Evolutionary conservation across 2,113 vertebrate genomes (phyloP).

Genomic region (Elephantulus edwardii): DNA sequence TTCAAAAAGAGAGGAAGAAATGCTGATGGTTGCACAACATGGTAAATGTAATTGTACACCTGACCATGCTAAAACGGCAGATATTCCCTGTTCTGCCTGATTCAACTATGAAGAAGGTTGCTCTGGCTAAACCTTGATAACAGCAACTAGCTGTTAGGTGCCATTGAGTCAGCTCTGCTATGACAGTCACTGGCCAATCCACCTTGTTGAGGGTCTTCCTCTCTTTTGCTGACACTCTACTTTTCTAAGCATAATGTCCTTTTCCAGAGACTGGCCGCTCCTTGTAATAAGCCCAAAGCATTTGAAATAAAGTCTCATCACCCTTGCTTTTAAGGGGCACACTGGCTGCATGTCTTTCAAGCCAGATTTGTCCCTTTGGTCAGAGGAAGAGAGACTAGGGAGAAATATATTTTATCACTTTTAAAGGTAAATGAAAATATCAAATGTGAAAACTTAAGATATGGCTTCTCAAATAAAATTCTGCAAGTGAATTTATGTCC

Average conservation of each 20-base stretch:
- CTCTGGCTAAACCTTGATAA: constrained; percentile 32
- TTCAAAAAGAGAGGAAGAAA: background rate
- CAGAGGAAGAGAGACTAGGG: background rate
- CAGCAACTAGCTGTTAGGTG: too few species aligned
- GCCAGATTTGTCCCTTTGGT: too few species aligned
- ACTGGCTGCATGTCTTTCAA: too few species aligned
- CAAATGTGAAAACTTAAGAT: constrained; percentile 30
- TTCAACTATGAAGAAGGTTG: constrained; percentile 12
- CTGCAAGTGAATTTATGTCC: background rate
- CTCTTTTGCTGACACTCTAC: too few species aligned
- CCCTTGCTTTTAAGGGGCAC: too few species aligned
- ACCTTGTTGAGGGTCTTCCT: too few species aligned
- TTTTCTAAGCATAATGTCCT: too few species aligned
- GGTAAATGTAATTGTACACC: background rate
- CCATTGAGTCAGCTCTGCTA: too few species aligned
- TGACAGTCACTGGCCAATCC: too few species aligned
- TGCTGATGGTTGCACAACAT: background rate
- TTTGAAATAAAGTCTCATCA: too few species aligned
- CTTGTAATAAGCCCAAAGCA: too few species aligned
- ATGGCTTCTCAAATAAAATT: constrained; percentile 45
- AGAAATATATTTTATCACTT: background rate
- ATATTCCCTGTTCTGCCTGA: background rate
- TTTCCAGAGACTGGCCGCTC: too few species aligned
- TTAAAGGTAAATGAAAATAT: constrained; percentile 23
- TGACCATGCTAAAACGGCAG: background rate